phyloP scores from a whole-genome alignment of 2,888 invertebrate species.

The Girardia tigrina region DNA sequence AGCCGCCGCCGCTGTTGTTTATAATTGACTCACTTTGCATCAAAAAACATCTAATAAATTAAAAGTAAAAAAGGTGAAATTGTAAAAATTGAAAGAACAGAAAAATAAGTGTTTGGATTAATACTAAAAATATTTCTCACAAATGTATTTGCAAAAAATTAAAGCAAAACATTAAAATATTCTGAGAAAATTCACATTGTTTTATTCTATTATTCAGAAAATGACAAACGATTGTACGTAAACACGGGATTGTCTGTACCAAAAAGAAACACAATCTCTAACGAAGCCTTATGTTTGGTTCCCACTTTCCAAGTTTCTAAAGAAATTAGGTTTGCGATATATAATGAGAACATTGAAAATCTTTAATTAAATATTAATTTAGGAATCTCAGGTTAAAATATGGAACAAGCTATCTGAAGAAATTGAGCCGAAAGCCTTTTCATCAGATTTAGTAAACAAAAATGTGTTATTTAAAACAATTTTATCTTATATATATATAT shows the following conservation, averaged over 20 bases:
- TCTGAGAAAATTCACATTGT: not conserved
- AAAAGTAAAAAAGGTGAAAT: too few species aligned
- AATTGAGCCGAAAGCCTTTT: constrained; percentile 17
- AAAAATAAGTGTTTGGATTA: too few species aligned
- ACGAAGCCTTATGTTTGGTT: constrained; percentile 20
- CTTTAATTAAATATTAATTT: not conserved
- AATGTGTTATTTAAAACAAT: not conserved
- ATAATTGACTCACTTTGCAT: too few species aligned
- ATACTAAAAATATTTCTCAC: too few species aligned
- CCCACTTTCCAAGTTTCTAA: not conserved
- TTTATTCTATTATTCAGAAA: constrained; percentile 7
- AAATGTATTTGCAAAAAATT: too few species aligned
- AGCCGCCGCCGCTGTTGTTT: too few species aligned
- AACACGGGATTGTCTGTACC: constrained; percentile 13
- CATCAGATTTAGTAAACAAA: not conserved
- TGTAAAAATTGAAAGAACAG: too few species aligned
- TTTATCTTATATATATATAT: not conserved
- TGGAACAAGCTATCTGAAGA: constrained; percentile 5
- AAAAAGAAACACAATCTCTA: constrained; percentile 13
- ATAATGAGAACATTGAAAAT: not conserved
- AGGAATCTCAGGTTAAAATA: constrained; percentile 16
- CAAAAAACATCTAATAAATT: too few species aligned
- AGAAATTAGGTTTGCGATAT: constrained; percentile 12
- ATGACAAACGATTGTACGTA: constrained; percentile 14
- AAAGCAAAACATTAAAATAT: too few species aligned